Base-by-base conservation (phyloP, 1,140 invertebrate genomes). In the Diuraphis noxia region DNA sequence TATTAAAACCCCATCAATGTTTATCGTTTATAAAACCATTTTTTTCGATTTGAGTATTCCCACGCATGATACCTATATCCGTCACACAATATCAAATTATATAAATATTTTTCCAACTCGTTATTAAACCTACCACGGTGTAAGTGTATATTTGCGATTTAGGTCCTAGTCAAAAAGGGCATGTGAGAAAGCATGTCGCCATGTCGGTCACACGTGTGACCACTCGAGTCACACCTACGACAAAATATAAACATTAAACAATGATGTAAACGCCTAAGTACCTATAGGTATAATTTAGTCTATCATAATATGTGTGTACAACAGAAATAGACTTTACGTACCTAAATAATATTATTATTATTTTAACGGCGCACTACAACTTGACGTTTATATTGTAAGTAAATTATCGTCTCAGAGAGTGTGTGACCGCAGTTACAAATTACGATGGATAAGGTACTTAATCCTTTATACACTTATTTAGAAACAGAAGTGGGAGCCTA, bases 201-300 rank as follows among this genome's bases (percentile, higher is more conserved):
- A n/a, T 63, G 30, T 63, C 56, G 56, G 56, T 72, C 56, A 13
- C 56, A 84, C 13, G n/a, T 49, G 43, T 49, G 43, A 49, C 41
- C 84, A 49, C 43, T 86, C 46, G 21, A 40, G 86, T 88, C 86
- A 56, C 86, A 88, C 86, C 86, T 41, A 88, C 86, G 86, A 63
- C 49, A 40, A 56, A 88, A 56, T 38, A 63, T 41, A 63, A 88
- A 88, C 49, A 36, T n/a, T n/a, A n/a, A n/a, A n/a, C n/a, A n/a
- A n/a, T n/a, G n/a, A 56, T 38, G 23, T 41, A 38, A 41, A 38
- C 13, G 25, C 23, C 7, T 81, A 30, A 30, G 25, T 82, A 23
- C 21, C 46, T 49, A 4, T n/a, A 36, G n/a, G 13, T 81, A 13
- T 41, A 82, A n/a, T n/a, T n/a, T 41, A 21, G 36, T 40, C 1